Evolutionary conservation across 1,140 invertebrate species (phyloP).

Genomic region (Nasonia longicornis): DNA sequence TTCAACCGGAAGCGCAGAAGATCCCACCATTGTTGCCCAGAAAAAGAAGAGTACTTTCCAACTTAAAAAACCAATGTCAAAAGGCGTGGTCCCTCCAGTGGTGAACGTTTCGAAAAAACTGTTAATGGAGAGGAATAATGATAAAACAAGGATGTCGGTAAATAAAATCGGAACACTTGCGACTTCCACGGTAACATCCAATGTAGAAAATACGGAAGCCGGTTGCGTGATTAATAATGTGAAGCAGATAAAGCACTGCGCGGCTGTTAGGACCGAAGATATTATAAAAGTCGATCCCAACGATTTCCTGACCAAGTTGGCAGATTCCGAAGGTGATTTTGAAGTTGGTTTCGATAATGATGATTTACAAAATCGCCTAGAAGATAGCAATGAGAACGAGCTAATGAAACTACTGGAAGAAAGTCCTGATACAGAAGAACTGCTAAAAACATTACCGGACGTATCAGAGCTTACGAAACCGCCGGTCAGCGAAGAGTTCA

Average conservation of each 20-base stretch:
- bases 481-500: neutral
- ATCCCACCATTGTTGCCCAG: neutral
- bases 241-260: neutral
- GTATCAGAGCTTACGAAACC: neutral
- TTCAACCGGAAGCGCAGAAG: neutral
- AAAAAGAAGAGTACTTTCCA: conserved; percentile 11
- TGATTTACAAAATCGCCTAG: too few relatives aligned
- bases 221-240: neutral
- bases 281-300: conserved; percentile 15
- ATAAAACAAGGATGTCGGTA: neutral
- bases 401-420: neutral
- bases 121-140: neutral
- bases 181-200: conserved; percentile 1
- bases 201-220: neutral
- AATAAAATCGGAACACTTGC: neutral
- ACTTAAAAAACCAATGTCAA: neutral
- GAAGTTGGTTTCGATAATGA: too few relatives aligned
- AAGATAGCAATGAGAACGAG: neutral
- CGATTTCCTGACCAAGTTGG: neutral
- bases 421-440: neutral
- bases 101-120: neutral
- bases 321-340: conserved; percentile 32
- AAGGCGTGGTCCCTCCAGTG: neutral
- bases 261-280: neutral
- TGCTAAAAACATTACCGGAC: neutral